Conservation (phyloP, 2,888 invertebrate species). For the Acleris cristana region DNA sequence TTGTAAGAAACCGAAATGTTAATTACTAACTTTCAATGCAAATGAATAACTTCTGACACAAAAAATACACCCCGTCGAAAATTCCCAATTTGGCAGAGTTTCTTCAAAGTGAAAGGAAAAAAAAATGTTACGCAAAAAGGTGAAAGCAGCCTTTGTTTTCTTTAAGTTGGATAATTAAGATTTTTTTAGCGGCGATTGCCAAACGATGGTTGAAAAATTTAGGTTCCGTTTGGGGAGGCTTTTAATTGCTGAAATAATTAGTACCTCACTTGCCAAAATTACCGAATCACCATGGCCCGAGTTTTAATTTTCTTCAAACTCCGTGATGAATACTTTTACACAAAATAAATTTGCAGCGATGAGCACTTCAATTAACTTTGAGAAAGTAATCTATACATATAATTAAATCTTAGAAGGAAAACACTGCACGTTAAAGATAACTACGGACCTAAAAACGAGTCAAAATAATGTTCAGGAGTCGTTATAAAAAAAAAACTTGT, state of each 20-base stretch:
- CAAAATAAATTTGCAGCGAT: slow-evolving; percentile 41
- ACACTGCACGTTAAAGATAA: background rate
- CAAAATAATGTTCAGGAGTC: too few species aligned
- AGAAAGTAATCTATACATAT: slow-evolving; percentile 9
- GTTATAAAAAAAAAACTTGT: too few species aligned
- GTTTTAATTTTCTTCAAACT: slow-evolving; percentile 51
- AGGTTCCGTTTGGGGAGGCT: slow-evolving; percentile 54
- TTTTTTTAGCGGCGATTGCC: slow-evolving; percentile 56
- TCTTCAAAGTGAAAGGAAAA: slow-evolving; percentile 38
- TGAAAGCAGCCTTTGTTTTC: slow-evolving; percentile 67
- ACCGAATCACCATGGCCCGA: slow-evolving; percentile 58
- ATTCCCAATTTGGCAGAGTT: slow-evolving; percentile 52
- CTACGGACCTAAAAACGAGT: too few species aligned
- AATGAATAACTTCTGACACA: slow-evolving; percentile 62
- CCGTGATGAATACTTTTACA: slow-evolving; percentile 56
- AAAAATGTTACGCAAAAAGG: slow-evolving; percentile 56
- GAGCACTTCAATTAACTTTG: slow-evolving; percentile 15
- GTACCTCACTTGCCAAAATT: slow-evolving; percentile 70
- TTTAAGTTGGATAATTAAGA: slow-evolving; percentile 73
- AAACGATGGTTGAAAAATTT: slow-evolving; percentile 63
- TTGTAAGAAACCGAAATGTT: slow-evolving; percentile 42
- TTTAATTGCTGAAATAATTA: slow-evolving; percentile 78
- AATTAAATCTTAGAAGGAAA: too few species aligned
- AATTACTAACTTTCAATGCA: slow-evolving; percentile 66
- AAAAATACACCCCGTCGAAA: slow-evolving; percentile 54